A percentile compares a stretch with the other conserved stretches of the same genome.
Conservation (phyloP, 2,113 vertebrate species). For the Nothocercus nigrocapillus region DNA sequence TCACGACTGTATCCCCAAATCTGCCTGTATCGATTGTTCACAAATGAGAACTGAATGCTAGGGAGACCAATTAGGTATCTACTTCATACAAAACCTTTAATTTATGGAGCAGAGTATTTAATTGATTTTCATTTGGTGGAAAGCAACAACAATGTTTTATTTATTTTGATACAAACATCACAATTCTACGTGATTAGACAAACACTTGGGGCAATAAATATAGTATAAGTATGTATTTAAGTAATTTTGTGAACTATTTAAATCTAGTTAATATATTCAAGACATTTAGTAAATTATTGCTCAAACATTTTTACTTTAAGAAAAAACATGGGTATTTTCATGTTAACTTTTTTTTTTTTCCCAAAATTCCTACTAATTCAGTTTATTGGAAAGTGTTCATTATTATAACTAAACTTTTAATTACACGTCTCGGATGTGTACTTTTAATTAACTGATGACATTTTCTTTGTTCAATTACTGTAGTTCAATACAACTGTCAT, state of each 20-base stretch:
- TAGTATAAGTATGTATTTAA: neutral
- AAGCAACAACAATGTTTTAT: neutral
- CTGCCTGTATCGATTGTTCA: neutral
- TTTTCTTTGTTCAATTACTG: constrained; percentile 79
- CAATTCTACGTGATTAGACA: neutral
- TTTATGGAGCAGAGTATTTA: neutral
- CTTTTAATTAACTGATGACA: constrained; percentile 81
- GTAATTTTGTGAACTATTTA: neutral
- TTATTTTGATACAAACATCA: neutral
- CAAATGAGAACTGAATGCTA: neutral
- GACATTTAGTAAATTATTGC: neutral
- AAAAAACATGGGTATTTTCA: neutral
- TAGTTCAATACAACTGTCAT: constrained; percentile 77
- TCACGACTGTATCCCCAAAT: neutral
- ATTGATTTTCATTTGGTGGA: neutral
- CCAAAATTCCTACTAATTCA: constrained; percentile 55
- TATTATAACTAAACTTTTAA: constrained; percentile 76
- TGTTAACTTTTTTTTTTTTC: neutral
- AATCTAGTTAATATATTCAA: neutral
- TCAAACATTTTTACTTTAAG: neutral
- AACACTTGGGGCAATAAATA: neutral
- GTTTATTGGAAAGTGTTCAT: constrained; percentile 53
- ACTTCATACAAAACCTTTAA: neutral
- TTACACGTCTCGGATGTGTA: constrained; percentile 73
- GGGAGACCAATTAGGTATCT: neutral